phyloP scores from a whole-genome alignment of 1,140 invertebrate genomes.

The Drosophila suzukii region DNA sequence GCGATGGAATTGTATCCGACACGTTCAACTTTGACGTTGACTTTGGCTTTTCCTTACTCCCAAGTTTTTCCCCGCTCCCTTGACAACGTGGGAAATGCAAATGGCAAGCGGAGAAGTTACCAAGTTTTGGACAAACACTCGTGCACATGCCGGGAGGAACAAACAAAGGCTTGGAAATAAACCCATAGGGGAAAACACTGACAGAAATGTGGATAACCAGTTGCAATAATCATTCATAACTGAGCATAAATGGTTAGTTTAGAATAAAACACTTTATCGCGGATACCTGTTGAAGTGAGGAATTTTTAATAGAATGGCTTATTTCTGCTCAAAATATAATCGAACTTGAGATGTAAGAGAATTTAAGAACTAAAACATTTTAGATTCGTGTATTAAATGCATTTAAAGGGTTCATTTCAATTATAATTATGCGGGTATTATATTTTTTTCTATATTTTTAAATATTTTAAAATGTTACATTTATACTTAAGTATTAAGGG shows the following conservation, averaged over 20 bases:
- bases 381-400: too few species aligned
- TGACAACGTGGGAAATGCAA: slow-evolving; percentile 79
- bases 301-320: too few species aligned
- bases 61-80: slow-evolving; percentile 32
- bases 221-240: neutral
- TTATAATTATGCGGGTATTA: too few species aligned
- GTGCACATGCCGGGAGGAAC: slow-evolving; percentile 51
- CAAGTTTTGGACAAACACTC: slow-evolving; percentile 50
- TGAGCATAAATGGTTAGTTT: neutral
- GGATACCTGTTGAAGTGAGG: too few species aligned
- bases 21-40: slow-evolving; percentile 62
- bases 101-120: slow-evolving; percentile 54
- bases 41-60: slow-evolving; percentile 33
- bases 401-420: too few species aligned
- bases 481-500: too few species aligned
- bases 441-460: too few species aligned
- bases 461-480: too few species aligned
- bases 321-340: too few species aligned
- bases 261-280: neutral
- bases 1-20: slow-evolving; percentile 57
- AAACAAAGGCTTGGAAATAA: slow-evolving; percentile 67
- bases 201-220: neutral
- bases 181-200: slow-evolving; percentile 23
- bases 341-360: too few species aligned
- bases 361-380: too few species aligned